Conservation (phyloP, 1,140 invertebrate genomes). For the Solenopsis fugax region DNA sequence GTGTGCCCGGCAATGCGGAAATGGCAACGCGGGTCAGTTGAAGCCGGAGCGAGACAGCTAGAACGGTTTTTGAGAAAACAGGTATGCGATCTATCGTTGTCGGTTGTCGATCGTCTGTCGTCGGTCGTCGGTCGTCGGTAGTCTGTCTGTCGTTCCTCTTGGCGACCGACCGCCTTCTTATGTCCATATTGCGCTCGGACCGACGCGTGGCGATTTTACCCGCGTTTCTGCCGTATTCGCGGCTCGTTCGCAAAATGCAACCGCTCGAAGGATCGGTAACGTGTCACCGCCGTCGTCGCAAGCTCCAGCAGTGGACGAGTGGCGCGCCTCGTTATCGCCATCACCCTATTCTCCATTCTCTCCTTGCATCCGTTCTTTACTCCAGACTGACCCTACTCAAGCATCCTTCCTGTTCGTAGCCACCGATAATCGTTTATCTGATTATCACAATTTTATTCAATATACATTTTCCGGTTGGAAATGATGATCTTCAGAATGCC, state of each 20-base stretch:
- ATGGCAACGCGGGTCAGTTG: slow-evolving; percentile 84
- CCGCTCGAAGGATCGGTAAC: not conserved
- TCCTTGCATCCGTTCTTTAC: not conserved
- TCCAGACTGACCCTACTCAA: not conserved
- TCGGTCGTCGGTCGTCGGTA: too few relatives aligned
- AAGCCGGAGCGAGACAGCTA: slow-evolving; percentile 65
- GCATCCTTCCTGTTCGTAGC: not conserved
- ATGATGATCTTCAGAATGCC: not conserved
- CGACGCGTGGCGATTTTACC: not conserved
- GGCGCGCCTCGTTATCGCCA: not conserved
- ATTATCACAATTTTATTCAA: not conserved
- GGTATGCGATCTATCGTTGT: slow-evolving; percentile 61
- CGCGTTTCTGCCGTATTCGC: not conserved
- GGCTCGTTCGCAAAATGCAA: not conserved
- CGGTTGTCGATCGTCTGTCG: too few relatives aligned
- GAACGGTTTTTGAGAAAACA: slow-evolving; percentile 39
- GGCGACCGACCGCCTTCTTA: not conserved
- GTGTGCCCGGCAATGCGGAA: slow-evolving; percentile 74
- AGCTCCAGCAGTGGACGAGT: not conserved
- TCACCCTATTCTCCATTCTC: not conserved
- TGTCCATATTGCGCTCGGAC: slow-evolving; percentile 61
- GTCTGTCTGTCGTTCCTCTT: slow-evolving; percentile 53
- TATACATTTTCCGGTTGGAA: too few relatives aligned
- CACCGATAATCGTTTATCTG: not conserved
- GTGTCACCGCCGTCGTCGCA: not conserved